phyloP scores from a whole-genome alignment of 2,113 vertebrate genomes.

The human region GRCh38 chr11:61126501-61127000 shows the following conservation, averaged over 20 bases:
- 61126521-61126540: not conserved
- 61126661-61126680: not conserved
- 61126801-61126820: not conserved
- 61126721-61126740: not conserved
- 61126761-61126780: too few relatives aligned
- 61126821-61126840: not conserved
- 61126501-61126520: not conserved
- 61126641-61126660: not conserved
- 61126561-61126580: fast-evolving
- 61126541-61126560: not conserved
- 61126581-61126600: not conserved
- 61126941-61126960: not conserved
- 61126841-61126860: fast-evolving
- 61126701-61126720: not conserved
- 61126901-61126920: not conserved
- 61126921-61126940: not conserved
- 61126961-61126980: not conserved
- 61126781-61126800: fast-evolving
- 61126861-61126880: not conserved
- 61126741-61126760: not conserved
- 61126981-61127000: not conserved
- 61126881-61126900: not conserved
- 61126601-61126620: not conserved
- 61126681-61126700: constrained; percentile 61
- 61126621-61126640: not conserved